These are phyloP conservation scores for Micrasema longulum DNA, from an alignment of 1,140 invertebrate genomes.

Conservation along the genomic window DNA sequence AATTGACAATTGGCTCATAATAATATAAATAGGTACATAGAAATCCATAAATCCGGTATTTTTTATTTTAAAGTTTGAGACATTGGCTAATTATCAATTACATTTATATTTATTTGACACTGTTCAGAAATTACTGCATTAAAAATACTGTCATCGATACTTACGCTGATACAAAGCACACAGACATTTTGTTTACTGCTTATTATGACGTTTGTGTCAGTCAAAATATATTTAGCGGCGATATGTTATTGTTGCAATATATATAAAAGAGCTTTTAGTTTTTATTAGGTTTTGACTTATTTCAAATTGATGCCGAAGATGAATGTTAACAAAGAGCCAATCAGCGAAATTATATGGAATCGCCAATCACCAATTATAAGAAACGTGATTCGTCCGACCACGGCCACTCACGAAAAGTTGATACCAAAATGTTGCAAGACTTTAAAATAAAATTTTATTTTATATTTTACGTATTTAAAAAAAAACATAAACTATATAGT, in stretches of 20 bases:
- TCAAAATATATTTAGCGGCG: conserved; percentile 53
- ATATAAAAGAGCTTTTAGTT: conserved; percentile 31
- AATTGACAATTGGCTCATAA: background rate
- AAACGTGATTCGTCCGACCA: conserved; percentile 69
- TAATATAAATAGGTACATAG: background rate
- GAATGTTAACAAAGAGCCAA: conserved; percentile 62
- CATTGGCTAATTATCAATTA: conserved; percentile 30
- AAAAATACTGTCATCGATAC: too few relatives aligned
- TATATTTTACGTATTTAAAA: too few relatives aligned
- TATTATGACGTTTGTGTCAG: conserved; percentile 10
- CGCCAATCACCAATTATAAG: conserved; percentile 69
- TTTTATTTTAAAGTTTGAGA: background rate
- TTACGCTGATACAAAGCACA: conserved; percentile 67
- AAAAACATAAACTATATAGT: too few relatives aligned
- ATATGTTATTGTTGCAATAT: background rate
- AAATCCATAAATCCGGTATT: background rate
- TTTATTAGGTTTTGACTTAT: conserved; percentile 36
- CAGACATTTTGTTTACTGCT: conserved; percentile 62
- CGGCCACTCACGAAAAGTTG: conserved; percentile 67
- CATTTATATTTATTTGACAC: too few relatives aligned
- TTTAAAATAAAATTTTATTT: too few relatives aligned
- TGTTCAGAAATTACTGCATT: too few relatives aligned
- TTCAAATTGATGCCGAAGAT: conserved; percentile 59
- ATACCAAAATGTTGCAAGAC: conserved; percentile 58
- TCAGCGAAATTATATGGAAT: conserved; percentile 65